Evolutionary conservation across 2,888 invertebrate genomes (phyloP), one percentile per base, ranked within the genome.

Genomic region (Tipula lateralis): DNA sequence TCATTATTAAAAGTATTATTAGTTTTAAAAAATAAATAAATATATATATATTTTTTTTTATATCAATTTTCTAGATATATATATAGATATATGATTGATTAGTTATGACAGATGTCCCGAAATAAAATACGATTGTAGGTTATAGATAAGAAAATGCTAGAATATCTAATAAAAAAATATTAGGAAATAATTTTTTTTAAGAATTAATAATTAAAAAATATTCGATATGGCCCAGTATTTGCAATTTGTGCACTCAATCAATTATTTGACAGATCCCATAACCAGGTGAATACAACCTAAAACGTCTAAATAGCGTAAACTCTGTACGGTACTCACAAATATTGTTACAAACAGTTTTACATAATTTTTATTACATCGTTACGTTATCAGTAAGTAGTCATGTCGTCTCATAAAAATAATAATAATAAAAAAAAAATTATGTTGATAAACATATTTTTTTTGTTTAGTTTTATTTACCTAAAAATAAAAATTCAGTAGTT

Each of bases 61-160:
- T 24, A 66, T 66, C 24, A 66, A 50, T 50, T 50, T 50, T n/a
- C 16, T 16, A 50, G 16, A 50, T 50, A 50, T 50, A n/a, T n/a
- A n/a, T n/a, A 50, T 16, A 50, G 16, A n/a, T 50, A n/a, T 44
- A 44, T 66, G 66, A 66, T 66, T 66, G 66, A 66, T 66, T 66
- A 66, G 24, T 24, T 66, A 66, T 24, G 66, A 66, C 66, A 66
- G 66, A 66, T 66, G 66, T 66, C 66, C 66, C 66, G 66, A 66
- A 66, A 66, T 24, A 66, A 66, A 66, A 24, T 66, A 24, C 66
- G 66, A 66, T 66, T 66, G 24, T 66, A 66, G 19, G 66, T 19
- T 24, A 66, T 66, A 66, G 66, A 66, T 66, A 66, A 66, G 66
- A 66, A 66, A 66, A 66, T 66, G 6, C 19, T 66, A 66, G 66